These are phyloP conservation scores for Antheraea pernyi DNA, from an alignment of 1,140 invertebrate species.

Conservation along the genomic window DNA sequence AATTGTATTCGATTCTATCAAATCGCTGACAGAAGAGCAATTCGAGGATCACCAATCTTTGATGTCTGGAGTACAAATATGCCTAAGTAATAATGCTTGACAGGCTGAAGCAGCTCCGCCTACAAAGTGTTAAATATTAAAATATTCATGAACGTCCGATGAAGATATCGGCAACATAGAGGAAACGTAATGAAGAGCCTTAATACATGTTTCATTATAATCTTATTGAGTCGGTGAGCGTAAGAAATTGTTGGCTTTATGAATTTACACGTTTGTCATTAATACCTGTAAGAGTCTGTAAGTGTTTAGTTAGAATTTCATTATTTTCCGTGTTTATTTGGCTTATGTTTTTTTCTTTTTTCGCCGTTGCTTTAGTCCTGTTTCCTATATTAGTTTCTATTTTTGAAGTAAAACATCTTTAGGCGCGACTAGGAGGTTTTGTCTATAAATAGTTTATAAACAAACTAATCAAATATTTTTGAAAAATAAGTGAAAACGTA, in stretches of 20 bases:
- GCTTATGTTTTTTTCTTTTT: not conserved
- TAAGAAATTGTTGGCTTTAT: not conserved
- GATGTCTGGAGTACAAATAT: slow-evolving; percentile 7
- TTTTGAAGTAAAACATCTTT: no score
- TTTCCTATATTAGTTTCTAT: no score
- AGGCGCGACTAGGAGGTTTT: no score
- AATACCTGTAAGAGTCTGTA: not conserved
- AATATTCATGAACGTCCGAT: slow-evolving; percentile 38
- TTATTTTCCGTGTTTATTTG: not conserved
- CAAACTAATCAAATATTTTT: no score
- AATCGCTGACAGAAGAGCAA: not conserved
- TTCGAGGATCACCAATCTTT: not conserved
- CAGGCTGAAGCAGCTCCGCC: slow-evolving; percentile 2
- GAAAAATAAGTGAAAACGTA: no score
- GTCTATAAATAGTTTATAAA: no score
- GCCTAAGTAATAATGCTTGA: slow-evolving; percentile 24
- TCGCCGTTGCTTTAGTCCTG: no score
- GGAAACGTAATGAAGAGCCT: slow-evolving; percentile 15
- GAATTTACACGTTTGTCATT: not conserved
- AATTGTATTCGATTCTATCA: not conserved
- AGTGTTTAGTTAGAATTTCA: not conserved
- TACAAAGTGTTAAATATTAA: slow-evolving; percentile 34
- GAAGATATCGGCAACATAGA: slow-evolving; percentile 14
- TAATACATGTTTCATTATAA: slow-evolving; percentile 16
- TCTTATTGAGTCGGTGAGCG: not conserved